Evolutionary conservation across 2,113 vertebrate genomes (phyloP), one percentile per base, ranked within the genome.

Genomic region (Cyanoramphus novaezelandiae): DNA sequence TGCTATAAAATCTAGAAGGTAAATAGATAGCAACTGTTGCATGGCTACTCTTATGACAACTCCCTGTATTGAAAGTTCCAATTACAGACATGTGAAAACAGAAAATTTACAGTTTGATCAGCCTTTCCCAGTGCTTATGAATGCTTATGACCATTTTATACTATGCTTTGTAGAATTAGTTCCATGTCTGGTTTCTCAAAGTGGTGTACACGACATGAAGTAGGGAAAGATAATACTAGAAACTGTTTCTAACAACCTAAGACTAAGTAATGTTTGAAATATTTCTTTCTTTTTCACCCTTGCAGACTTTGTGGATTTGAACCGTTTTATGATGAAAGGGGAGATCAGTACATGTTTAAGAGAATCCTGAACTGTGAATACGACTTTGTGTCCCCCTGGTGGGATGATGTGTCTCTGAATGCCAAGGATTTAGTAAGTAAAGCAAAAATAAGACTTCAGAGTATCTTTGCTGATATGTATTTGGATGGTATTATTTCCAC

Each of bases 331-430:
- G 99, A 99, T 93, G 98, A 99, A 95, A 97, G 99, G 87, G 99
- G 99, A 14, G 99, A 99, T 93, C 99, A 99, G 84, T 99, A 98
- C 94, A 99, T 99, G 98, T 99, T 98, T 97, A 98, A 98, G 93
- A 98, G 98, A 96, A 99, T 99, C 96, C 97, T 99, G 79, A 99
- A 98, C 93, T 99, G 98, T 97, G 98, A 99, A 98, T 99, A 99
- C 96, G 98, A 99, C 97, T 99, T 99, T 98, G 98, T 99, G 97
- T 99, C 99, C 95, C 99, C 99, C 93, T 99, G 99, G 99, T 99
- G 99, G 99, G 98, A 99, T 96, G 99, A 99, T 67, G 99, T 99
- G 35, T 99, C 99, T 93, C 97, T 99, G 86, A 99, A 99, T 87
- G 99, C 99, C 93, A 99, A 99, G 97, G 99, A 99, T 92, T 98